phyloP scores from a whole-genome alignment of 2,888 invertebrate genomes.

The Phaedon cochleariae region DNA sequence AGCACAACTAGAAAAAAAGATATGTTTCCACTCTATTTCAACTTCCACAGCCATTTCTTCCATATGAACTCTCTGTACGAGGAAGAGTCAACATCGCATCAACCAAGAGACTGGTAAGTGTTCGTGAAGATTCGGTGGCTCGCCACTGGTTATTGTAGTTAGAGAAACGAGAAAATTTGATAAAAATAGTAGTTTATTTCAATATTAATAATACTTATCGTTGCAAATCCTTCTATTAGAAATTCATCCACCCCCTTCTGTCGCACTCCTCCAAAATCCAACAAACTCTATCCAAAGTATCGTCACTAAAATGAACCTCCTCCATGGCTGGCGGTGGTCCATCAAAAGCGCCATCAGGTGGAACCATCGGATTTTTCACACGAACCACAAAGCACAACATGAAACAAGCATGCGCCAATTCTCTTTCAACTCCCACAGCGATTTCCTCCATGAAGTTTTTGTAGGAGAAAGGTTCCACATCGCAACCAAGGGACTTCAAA shows the following conservation, averaged over 20 bases:
- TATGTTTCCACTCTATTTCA: too few species aligned
- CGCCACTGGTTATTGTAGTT: too few species aligned
- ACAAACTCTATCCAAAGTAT: background rate
- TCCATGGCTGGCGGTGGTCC: background rate
- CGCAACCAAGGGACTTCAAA: constrained; percentile 14
- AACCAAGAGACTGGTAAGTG: too few species aligned
- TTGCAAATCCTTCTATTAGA: background rate
- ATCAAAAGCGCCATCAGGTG: background rate
- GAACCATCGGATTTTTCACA: background rate
- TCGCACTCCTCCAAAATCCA: constrained; percentile 16
- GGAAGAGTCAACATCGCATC: too few species aligned
- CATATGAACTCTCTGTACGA: too few species aligned
- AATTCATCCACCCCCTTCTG: constrained; percentile 4
- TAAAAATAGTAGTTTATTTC: too few species aligned
- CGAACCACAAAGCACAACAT: constrained; percentile 15
- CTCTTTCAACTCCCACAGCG: background rate
- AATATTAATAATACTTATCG: too few species aligned
- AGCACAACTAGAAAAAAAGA: too few species aligned
- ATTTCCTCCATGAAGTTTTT: constrained; percentile 26
- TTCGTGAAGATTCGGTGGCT: too few species aligned
- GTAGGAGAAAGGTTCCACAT: constrained; percentile 17
- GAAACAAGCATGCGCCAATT: constrained; percentile 19
- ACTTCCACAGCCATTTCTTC: too few species aligned
- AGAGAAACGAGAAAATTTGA: too few species aligned
- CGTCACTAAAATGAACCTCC: background rate